phyloP scores from a whole-genome alignment of 2,888 invertebrate species.

The Nycteola revayana region DNA sequence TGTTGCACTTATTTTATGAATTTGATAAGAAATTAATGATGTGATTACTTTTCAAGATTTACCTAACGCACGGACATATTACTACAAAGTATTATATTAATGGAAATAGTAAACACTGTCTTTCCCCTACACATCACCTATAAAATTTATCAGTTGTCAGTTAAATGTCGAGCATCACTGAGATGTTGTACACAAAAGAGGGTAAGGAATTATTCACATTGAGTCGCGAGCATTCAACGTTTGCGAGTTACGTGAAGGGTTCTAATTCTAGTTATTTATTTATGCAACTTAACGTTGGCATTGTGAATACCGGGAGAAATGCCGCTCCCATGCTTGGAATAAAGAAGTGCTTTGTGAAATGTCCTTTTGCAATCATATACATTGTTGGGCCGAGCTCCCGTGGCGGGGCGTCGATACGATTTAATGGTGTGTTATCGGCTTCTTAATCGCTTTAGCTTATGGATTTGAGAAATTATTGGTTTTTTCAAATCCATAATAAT shows the following conservation, averaged over 20 bases:
- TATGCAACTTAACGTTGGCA: constrained; percentile 54
- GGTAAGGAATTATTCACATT: constrained; percentile 48
- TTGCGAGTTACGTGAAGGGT: constrained; percentile 54
- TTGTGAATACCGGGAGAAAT: constrained; percentile 52
- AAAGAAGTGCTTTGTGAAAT: constrained; percentile 45
- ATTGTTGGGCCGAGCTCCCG: constrained; percentile 26
- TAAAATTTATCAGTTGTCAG: constrained; percentile 37
- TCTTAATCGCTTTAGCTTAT: constrained; percentile 22
- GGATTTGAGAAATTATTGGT: constrained; percentile 6
- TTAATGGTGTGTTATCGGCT: constrained; percentile 21
- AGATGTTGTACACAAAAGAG: constrained; percentile 41
- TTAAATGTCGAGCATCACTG: constrained; percentile 40
- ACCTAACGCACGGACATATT: too few species aligned
- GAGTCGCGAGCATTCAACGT: constrained; percentile 41
- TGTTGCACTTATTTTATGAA: constrained; percentile 29
- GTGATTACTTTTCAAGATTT: too few species aligned
- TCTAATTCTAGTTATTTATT: constrained; percentile 66
- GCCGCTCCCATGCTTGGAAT: constrained; percentile 36
- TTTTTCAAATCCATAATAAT: not conserved
- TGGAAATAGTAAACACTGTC: constrained; percentile 5
- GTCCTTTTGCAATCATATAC: constrained; percentile 44
- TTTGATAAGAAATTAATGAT: constrained; percentile 6
- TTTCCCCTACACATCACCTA: constrained; percentile 9
- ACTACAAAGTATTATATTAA: too few species aligned
- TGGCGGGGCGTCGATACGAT: constrained; percentile 4